Conservation (phyloP, 2,888 invertebrate species). For the Drosophila borborema region DNA sequence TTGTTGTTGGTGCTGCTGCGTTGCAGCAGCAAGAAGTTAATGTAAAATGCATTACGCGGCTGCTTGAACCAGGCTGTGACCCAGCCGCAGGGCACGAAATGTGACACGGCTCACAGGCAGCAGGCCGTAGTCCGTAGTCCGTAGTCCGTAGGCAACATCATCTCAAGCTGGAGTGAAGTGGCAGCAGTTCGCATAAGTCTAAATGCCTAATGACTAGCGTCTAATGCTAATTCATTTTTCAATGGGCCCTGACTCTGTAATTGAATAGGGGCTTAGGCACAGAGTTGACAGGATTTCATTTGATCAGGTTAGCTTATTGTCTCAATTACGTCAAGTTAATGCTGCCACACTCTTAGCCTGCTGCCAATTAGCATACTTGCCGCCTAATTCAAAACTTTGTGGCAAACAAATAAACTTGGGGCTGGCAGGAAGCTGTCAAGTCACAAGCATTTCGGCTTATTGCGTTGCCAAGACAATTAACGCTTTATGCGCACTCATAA, state of each 20-base stretch:
- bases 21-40: slow-evolving; percentile 56
- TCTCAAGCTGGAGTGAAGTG: slow-evolving; percentile 49
- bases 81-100: slow-evolving; percentile 62
- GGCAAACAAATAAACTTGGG: slow-evolving; percentile 4
- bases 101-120: slow-evolving; percentile 46
- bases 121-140: not conserved
- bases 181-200: slow-evolving; percentile 54
- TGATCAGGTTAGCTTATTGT: slow-evolving; percentile 31
- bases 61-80: slow-evolving; percentile 70
- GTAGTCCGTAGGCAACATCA: slow-evolving; percentile 10
- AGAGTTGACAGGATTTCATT: slow-evolving; percentile 17
- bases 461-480: slow-evolving; percentile 13
- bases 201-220: slow-evolving; percentile 60
- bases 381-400: slow-evolving; percentile 3
- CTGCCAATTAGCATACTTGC: slow-evolving; percentile 23
- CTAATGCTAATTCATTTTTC: slow-evolving; percentile 61
- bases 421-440: slow-evolving; percentile 20
- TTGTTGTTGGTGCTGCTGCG: slow-evolving; percentile 27
- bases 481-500: slow-evolving; percentile 10
- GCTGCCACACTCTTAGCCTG: slow-evolving; percentile 17
- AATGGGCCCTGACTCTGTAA: slow-evolving; percentile 54
- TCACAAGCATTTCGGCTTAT: slow-evolving; percentile 4
- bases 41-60: slow-evolving; percentile 77
- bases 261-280: slow-evolving; percentile 42
- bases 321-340: slow-evolving; percentile 14